Conservation (phyloP, 2,888 invertebrate genomes). For the Aricia artaxerxes region DNA sequence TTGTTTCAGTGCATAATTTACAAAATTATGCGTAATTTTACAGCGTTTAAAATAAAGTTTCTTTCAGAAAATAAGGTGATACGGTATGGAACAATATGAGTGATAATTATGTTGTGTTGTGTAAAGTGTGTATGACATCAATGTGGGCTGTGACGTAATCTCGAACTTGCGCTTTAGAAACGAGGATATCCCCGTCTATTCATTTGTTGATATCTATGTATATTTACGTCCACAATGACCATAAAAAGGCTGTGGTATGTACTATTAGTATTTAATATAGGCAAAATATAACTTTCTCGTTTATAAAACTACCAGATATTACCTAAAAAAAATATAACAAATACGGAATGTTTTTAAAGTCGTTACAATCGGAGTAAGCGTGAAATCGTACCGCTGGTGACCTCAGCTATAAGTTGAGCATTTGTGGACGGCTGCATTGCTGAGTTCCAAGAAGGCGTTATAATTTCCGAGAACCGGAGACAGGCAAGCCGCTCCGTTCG, state of each 20-base stretch:
- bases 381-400: constrained; percentile 62
- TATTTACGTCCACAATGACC: constrained; percentile 32
- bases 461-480: constrained; percentile 78
- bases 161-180: constrained; percentile 58
- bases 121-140: constrained; percentile 58
- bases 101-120: background rate
- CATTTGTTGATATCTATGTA: constrained; percentile 34
- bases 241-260: background rate
- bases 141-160: constrained; percentile 61
- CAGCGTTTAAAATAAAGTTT: background rate
- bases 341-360: background rate
- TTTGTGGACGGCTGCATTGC: constrained; percentile 66
- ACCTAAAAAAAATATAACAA: background rate
- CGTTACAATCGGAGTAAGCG: constrained; percentile 50
- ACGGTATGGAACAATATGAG: background rate
- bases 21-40: background rate
- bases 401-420: constrained; percentile 70
- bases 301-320: background rate
- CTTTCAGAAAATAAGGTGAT: background rate
- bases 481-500: constrained; percentile 69
- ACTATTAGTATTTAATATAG: background rate
- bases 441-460: constrained; percentile 79
- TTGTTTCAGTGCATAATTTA: background rate
- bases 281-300: background rate
- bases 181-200: constrained; percentile 70